Percentiles rank a stretch among this genome's conserved stretches.
Evolutionary conservation across 64 coral and sea anemone species (phyloP).

Genomic region (Hydrozoanthus tunicans): DNA sequence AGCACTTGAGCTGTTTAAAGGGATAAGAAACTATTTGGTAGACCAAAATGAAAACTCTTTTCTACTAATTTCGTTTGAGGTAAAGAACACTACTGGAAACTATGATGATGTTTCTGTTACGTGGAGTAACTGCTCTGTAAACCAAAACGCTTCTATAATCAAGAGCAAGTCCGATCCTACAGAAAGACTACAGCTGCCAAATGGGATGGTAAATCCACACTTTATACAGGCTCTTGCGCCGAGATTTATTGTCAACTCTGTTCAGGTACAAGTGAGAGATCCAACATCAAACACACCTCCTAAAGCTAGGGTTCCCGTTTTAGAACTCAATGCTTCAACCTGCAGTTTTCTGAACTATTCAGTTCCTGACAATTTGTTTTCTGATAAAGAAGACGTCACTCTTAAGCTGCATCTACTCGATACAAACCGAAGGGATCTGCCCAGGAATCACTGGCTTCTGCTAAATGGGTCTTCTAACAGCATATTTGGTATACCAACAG

Average conservation of each 20-base stretch:
- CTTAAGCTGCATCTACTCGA: conserved; percentile 32
- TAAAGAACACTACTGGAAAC: neutral
- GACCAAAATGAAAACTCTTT: neutral
- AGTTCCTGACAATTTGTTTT: conserved; percentile 12
- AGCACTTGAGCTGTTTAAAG: neutral
- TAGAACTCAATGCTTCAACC: conserved; percentile 8
- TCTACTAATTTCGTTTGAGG: neutral
- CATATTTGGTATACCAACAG: conserved; percentile 34
- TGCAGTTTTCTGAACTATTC: conserved; percentile 1
- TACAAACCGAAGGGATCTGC: neutral
- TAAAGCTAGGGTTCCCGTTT: neutral
- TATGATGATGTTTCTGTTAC: neutral
- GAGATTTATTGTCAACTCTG: conserved; percentile 8
- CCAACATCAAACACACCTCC: conserved; percentile 17
- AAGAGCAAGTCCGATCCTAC: neutral
- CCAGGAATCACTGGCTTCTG: conserved; percentile 21
- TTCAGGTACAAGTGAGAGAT: neutral
- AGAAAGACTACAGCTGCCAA: conserved; percentile 10
- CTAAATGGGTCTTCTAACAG: conserved; percentile 2
- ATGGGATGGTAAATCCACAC: conserved; percentile 25
- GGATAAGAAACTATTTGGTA: neutral
- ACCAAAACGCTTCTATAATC: conserved; percentile 5
- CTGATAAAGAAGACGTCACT: conserved; percentile 41
- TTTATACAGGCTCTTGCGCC: conserved; percentile 28
- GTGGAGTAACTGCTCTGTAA: conserved; percentile 34